Percentiles rank a stretch among this genome's conserved stretches.
phyloP scores from a whole-genome alignment of 1,140 invertebrate species.

The Eriocheir sinensis region DNA sequence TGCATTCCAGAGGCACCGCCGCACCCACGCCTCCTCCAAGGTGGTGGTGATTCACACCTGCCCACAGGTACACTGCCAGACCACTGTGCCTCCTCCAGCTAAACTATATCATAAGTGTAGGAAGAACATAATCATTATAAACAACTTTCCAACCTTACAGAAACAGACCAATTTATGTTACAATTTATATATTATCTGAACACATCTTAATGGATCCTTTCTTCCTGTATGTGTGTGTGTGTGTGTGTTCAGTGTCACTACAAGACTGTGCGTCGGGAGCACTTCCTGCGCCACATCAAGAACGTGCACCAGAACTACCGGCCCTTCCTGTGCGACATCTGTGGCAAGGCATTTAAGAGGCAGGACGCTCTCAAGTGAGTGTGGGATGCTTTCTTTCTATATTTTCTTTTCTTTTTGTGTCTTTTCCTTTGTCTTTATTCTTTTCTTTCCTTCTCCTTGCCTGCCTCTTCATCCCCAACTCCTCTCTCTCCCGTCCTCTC shows the following conservation, averaged over 20 bases:
- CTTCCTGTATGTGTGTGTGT: background rate
- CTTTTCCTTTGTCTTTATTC: too few relatives aligned
- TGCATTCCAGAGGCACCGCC: slow-evolving; percentile 60
- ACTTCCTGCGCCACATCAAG: slow-evolving; percentile 70
- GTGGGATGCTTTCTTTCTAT: background rate
- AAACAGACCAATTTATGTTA: too few relatives aligned
- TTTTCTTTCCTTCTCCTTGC: too few relatives aligned
- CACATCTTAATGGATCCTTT: background rate
- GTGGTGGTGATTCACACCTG: slow-evolving; percentile 65
- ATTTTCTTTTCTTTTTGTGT: too few relatives aligned
- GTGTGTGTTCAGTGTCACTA: slow-evolving; percentile 67
- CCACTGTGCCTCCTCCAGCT: background rate
- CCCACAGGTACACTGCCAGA: slow-evolving; percentile 53
- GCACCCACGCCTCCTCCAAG: slow-evolving; percentile 67
- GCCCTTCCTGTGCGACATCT: slow-evolving; percentile 70
- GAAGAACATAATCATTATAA: too few relatives aligned
- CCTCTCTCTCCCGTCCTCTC: too few relatives aligned
- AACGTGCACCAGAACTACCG: slow-evolving; percentile 70
- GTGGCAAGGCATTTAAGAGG: slow-evolving; percentile 73
- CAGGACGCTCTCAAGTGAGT: slow-evolving; percentile 73
- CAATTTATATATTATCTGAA: too few relatives aligned
- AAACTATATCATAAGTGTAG: background rate
- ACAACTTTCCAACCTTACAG: too few relatives aligned
- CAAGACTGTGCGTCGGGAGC: slow-evolving; percentile 71
- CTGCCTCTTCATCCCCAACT: too few relatives aligned